Conservation (phyloP, 53 echinoderm and acorn worm genomes). For the Paelopatides confundens region DNA sequence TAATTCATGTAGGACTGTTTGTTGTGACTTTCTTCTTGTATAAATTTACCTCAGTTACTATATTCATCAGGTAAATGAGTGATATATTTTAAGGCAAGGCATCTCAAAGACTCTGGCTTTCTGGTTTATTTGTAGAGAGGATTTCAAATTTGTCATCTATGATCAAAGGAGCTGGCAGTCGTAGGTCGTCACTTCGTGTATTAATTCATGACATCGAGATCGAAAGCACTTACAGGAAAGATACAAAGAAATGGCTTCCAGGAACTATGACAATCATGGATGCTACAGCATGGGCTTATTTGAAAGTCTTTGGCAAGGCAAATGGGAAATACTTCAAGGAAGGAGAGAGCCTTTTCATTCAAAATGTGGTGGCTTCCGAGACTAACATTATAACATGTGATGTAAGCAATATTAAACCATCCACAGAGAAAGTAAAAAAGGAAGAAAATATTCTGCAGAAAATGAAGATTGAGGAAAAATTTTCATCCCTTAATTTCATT, state of each 20-base stretch:
- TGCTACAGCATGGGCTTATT: not conserved
- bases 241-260: not conserved
- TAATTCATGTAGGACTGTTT: no score
- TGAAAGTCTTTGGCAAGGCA: not conserved
- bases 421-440: not conserved
- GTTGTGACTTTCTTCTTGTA: no score
- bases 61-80: no score
- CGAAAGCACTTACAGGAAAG: no score
- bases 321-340: not conserved
- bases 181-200: no score
- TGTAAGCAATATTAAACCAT: not conserved
- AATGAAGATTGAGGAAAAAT: not conserved
- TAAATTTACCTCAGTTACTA: no score
- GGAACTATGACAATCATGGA: not conserved
- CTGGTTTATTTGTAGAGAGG: no score
- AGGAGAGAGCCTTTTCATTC: not conserved
- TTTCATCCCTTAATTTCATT: not conserved
- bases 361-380: not conserved
- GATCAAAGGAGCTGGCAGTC: no score
- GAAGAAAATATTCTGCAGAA: not conserved
- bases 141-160: no score
- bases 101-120: no score
- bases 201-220: no score
- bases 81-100: no score
- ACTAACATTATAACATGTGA: not conserved